Conservation (phyloP, 2,888 invertebrate genomes). For the Gari tellinella region DNA sequence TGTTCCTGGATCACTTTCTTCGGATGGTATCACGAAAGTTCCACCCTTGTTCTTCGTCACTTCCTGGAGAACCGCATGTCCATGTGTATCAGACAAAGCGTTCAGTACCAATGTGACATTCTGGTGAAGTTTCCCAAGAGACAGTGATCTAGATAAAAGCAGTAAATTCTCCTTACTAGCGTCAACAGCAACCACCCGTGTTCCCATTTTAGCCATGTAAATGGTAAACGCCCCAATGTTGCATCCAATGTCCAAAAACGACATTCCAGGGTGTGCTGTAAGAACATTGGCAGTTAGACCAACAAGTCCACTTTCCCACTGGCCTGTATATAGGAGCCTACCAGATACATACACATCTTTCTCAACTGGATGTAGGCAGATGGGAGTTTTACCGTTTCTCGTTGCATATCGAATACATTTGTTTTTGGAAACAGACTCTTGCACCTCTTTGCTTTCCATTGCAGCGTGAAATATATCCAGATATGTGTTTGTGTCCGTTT, state of each 20-base stretch:
- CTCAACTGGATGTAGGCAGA: no score
- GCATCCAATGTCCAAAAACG: slow-evolving; percentile 63
- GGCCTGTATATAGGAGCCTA: no score
- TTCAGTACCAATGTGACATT: slow-evolving; percentile 67
- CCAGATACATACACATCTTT: no score
- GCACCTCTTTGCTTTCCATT: no score
- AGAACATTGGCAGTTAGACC: no score
- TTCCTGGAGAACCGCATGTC: slow-evolving; percentile 53
- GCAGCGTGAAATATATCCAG: no score
- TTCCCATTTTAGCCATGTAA: slow-evolving; percentile 55
- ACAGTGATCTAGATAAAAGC: slow-evolving; percentile 59
- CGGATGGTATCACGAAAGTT: slow-evolving; percentile 47
- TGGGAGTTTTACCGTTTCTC: no score
- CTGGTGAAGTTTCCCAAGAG: slow-evolving; percentile 37
- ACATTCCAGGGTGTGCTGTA: no score
- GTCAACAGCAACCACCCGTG: slow-evolving; percentile 60
- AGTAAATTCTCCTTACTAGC: slow-evolving; percentile 49
- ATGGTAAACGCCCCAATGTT: slow-evolving; percentile 68
- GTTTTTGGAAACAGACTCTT: no score
- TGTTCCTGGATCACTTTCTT: not conserved
- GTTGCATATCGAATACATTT: no score
- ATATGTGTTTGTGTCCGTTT: no score
- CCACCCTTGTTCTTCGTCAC: slow-evolving; percentile 67
- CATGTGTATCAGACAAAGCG: slow-evolving; percentile 63
- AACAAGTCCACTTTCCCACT: no score